Evolutionary conservation across 2,888 invertebrate species (phyloP), one percentile per base, ranked within the genome.

Genomic region (Brenthis hecate): DNA sequence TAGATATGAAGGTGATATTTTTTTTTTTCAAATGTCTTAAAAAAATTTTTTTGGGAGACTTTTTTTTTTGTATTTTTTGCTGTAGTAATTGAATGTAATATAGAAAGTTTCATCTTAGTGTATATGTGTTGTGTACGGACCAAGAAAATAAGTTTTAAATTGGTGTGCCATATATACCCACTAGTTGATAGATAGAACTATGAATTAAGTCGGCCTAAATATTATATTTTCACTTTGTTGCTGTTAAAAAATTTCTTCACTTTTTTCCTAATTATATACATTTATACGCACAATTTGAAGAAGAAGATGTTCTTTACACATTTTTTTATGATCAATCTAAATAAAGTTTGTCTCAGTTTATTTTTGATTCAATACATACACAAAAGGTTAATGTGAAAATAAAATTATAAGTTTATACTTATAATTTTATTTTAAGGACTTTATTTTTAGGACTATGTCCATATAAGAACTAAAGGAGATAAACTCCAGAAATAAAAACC

Each of bases 101-200:
- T 62, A 62, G 62, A 54, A 13, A 36, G 53, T 51, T 43, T 11
- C 36, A 43, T 43, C 36, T 43, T 57, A 32, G 48, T 50, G 43
- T 60, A 50, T 55, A 36, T 67, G 62, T 65, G 67, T 64, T 58
- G 62, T 65, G 58, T 70, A 58, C 65, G 66, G 72, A 72, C 70
- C 72, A 70, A 72, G 23, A 36, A 47, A 23, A 65, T 43, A 36
- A 61, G n/a, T 60, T 43, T 36, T 23, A 65, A 64, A 68, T 71
- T 19, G 54, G 65, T 72, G 71, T 72, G 72, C 71, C 72, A 71
- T 68, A 56, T 66, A 64, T 70, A 67, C 63, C 62, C 43, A 48
- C 16, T 70, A 67, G 61, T 36, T 50, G 8, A 55, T 56, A 60
- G 32, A 53, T 60, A 60, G 36, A 13, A 47, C 28, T 60, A 47